Evolutionary conservation across 2,888 invertebrate species (phyloP), one percentile per base, ranked within the genome.

Genomic region (Stenichneumon culpator): DNA sequence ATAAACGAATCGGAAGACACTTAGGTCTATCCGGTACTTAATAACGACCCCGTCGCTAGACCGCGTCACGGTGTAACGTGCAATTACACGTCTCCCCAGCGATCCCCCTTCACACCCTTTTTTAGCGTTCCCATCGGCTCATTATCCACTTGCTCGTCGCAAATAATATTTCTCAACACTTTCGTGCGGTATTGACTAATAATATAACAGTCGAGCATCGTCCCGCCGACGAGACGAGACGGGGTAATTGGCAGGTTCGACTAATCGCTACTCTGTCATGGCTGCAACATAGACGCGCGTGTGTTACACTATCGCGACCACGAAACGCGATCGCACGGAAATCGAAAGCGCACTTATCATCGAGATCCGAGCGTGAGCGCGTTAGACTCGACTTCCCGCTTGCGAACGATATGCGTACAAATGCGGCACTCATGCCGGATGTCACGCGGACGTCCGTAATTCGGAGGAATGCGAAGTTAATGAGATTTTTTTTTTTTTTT

Each of bases 161-260:
- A 52, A 72, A 57, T 72, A 28, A 39, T 57, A 47, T 75, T 75
- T 32, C 54, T 47, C 70, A 65, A 25, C 22, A n/a, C 2, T 65
- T 70, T 65, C 39, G 19, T 22, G 47, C n/a, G 70, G 36, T 44
- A 72, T 52, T 75, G 22, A 79, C 72, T 75, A 75, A 83, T 80
- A 19, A 63, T 65, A 16, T 75, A 75, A 75, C 25, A 65, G 47
- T 32, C 32, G 50, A 70, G 63, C 32, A 54, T 70, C 67, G 6
- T 68, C 57, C 44, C 68, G 22, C 14, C 75, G 63, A 54, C 63
- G 36, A 36, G 36, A 72, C 60, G 63, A 81, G 65, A 79, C 68
- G 54, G 60, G 54, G 54, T 80, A 80, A 83, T 83, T 79, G 79
- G 73, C 73, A 79, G 44, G 54, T 75, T 80, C 75, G 75, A 72